Evolutionary conservation across 92 coral and sea anemone species (phyloP), one percentile per base, ranked within the genome.

Genomic region (Actinostola sp.): DNA sequence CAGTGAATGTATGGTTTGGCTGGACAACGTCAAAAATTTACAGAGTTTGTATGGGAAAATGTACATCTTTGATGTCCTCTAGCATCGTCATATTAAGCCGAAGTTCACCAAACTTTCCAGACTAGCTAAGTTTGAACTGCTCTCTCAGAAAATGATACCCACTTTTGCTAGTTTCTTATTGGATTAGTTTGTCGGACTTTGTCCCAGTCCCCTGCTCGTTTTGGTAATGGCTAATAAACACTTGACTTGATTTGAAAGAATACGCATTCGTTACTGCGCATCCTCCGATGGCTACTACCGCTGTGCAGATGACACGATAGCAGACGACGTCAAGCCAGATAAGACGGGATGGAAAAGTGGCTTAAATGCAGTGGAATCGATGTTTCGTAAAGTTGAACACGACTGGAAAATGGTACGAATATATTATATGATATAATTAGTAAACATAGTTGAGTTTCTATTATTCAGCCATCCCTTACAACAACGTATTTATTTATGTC

Each of bases 381-480:
- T 93, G 62, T 90, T 89, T 76, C 72, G 96, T 61, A 90, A 89
- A 62, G 87, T 45, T 25, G 98, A 93, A 77, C 73, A 84, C 28
- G 98, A 93, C 70, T 93, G 98, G 98, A 93, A 83, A 80, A 79
- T 75, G 87, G 98, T 93, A 67, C 46, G 92, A 20, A 20, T n/a
- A 10, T n/a, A n/a, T n/a, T n/a, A n/a, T n/a, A n/a, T n/a, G n/a
- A n/a, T n/a, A n/a, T n/a, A n/a, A n/a, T n/a, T n/a, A n/a, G n/a
- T n/a, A n/a, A n/a, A n/a, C n/a, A n/a, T n/a, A n/a, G n/a, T n/a
- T n/a, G n/a, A n/a, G n/a, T n/a, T n/a, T n/a, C n/a, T n/a, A n/a
- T n/a, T 39, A 14, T 39, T 39, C 8, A 7, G 45, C 45, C 7
- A 39, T 7, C 14, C 7, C 8, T 7, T 39, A 39, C 45, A 39